Conservation (phyloP, 2,888 invertebrate genomes). For the Macrosiphum euphorbiae region DNA sequence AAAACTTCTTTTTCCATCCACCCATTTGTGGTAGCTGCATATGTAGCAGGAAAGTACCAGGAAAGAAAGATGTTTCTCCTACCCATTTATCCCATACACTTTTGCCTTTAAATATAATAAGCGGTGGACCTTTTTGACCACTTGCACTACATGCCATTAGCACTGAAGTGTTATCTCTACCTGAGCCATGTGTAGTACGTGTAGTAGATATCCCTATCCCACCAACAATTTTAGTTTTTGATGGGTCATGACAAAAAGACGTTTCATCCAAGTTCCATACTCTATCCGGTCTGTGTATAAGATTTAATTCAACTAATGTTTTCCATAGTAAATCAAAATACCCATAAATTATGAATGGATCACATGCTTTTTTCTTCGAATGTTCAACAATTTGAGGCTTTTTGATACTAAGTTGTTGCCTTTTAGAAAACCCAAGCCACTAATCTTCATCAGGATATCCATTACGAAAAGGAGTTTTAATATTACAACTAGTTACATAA, state of each 20-base stretch:
- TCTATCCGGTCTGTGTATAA: constrained; percentile 32
- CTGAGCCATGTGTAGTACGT: constrained; percentile 26
- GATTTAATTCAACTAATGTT: constrained; percentile 31
- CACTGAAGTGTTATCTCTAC: constrained; percentile 68
- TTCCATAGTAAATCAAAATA: constrained; percentile 53
- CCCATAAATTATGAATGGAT: constrained; percentile 54
- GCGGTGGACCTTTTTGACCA: constrained; percentile 68
- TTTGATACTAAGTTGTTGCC: constrained; percentile 47
- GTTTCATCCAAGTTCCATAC: constrained; percentile 61
- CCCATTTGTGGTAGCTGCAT: constrained; percentile 68
- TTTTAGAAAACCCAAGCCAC: background rate
- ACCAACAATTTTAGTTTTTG: constrained; percentile 66
- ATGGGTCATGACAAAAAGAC: constrained; percentile 66
- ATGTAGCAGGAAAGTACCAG: constrained; percentile 68
- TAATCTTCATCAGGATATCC: background rate
- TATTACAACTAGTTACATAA: background rate
- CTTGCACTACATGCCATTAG: constrained; percentile 65
- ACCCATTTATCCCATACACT: constrained; percentile 69
- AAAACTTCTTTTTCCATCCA: constrained; percentile 69
- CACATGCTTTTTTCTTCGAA: constrained; percentile 34
- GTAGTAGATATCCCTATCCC: constrained; percentile 50
- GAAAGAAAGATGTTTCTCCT: constrained; percentile 68
- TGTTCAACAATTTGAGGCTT: constrained; percentile 57
- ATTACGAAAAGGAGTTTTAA: background rate
- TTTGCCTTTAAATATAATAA: constrained; percentile 69